Base-by-base conservation (phyloP, 2,888 invertebrate species). In the Teleogryllus oceanicus region DNA sequence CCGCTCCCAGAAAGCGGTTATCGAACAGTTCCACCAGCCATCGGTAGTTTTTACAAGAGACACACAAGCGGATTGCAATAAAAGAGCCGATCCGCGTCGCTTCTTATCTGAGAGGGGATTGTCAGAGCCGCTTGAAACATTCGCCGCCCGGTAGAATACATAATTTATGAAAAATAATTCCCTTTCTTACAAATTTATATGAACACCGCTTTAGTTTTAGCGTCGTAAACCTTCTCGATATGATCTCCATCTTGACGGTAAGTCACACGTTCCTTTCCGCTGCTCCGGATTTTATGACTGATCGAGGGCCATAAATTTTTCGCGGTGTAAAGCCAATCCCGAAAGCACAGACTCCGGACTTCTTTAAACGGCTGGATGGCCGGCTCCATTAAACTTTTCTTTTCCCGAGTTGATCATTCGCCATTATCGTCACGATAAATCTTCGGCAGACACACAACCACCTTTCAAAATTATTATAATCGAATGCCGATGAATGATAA, bases 361-460 rank as follows among this genome's bases (percentile, higher is more conserved):
- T 16, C 62, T 62, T 62, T 62, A 62, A 62, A 62, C 13, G 62
- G 4, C 62, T 62, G n/a, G 62, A 62, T 62, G 8, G n/a, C 62
- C 62, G 62, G 62, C 62, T 62, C 62, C 62, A n/a, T 62, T n/a
- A n/a, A 62, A n/a, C n/a, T n/a, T 18, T n/a, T 62, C 62, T 37
- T 37, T 37, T 62, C 16, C 62, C 62, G n/a, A 62, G 62, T 62
- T 62, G 62, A 62, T 62, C n/a, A 62, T 62, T 62, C 62, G 16
- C 62, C n/a, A 62, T 62, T 62, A 62, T 62, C 62, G 62, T 62
- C n/a, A n/a, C 62, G n/a, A 62, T 62, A 62, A 62, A 62, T 62
- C 62, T 62, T 62, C 16, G 13, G 62, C 62, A n/a, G 13, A n/a
- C 62, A 62, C 62, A 62, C 62, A 62, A n/a, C 62, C 16, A 13